Evolutionary conservation across 2,888 invertebrate species (phyloP), one percentile per base, ranked within the genome.

Genomic region (Phengaris alcon): DNA sequence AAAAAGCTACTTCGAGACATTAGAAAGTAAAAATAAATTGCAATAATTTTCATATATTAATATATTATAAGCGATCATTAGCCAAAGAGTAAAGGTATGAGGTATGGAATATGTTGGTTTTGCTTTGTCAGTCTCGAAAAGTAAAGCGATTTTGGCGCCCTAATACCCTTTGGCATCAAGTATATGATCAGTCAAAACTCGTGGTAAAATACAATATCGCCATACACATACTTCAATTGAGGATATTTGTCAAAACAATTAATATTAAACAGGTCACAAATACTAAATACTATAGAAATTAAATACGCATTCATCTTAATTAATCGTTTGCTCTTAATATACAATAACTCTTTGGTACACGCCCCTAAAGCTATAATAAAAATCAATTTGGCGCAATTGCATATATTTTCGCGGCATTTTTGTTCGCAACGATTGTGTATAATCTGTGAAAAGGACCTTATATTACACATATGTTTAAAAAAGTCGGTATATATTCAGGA

Each of bases 281-380:
- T 85, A 88, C 84, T 87, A 87, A 86, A 83, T 89, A 90, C 80
- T 80, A 87, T 90, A 90, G 80, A 89, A 92, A 91, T 93, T 89
- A 91, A 90, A 91, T 90, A 90, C 82, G 86, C 84, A 83, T 84
- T 84, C 83, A 81, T 82, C 88, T 88, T 86, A 82, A 81, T 80
- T 85, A 87, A 90, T 86, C 85, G 82, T 86, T 87, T 86, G 85
- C 84, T 89, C 87, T 85, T 87, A 91, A 90, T 91, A 88, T 93
- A 92, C 91, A 92, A 88, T 89, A 89, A 90, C 86, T 93, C 93
- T 93, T 93, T 93, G 93, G 93, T 93, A 91, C 90, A 88, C 86
- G 89, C 90, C 88, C 90, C 91, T 91, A 88, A 88, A 87, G 89
- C 91, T 93, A 93, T 83, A 81, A 86, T 87, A 85, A 86, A 89